Conservation (phyloP, 2,888 invertebrate species). For the Hypomecis punctinalis region DNA sequence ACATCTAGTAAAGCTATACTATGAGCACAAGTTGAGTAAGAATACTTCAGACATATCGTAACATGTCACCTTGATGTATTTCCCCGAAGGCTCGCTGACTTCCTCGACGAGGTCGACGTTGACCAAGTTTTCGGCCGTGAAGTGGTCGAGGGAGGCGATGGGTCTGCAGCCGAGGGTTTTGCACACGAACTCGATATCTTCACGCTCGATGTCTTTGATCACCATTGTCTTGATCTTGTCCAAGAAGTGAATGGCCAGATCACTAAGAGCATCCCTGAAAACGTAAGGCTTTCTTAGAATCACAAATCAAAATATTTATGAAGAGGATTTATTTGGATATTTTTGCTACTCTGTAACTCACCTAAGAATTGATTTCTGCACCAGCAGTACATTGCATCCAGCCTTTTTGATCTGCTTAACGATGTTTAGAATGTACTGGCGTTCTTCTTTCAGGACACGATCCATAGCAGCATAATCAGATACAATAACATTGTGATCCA, state of each 20-base stretch:
- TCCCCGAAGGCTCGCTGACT: constrained; percentile 93
- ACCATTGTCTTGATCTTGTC: constrained; percentile 99
- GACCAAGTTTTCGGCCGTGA: constrained; percentile 95
- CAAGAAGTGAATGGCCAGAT: constrained; percentile 98
- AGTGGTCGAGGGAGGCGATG: constrained; percentile 99
- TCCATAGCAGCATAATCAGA: constrained; percentile 99
- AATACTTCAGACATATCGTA: background rate
- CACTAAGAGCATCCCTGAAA: constrained; percentile 96
- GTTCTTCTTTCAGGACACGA: constrained; percentile 98
- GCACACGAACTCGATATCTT: constrained; percentile 99
- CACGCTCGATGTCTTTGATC: constrained; percentile 98
- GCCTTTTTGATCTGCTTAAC: constrained; percentile 99
- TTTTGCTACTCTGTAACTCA: constrained; percentile 49
- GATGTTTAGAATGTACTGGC: constrained; percentile 98
- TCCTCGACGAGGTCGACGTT: constrained; percentile 98
- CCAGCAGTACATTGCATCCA: constrained; percentile 98
- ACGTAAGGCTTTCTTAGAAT: background rate
- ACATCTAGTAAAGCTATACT: no score
- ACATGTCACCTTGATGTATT: constrained; percentile 92
- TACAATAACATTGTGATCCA: constrained; percentile 98
- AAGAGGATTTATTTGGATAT: no score
- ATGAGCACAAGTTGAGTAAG: no score
- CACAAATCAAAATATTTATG: no score
- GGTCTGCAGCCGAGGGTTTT: constrained; percentile 97
- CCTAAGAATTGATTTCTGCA: constrained; percentile 92